A percentile compares a stretch with the other conserved stretches of the same genome.
Conservation (phyloP, 1,140 invertebrate genomes). For the silkworm (Bombyx mori) region DNA sequence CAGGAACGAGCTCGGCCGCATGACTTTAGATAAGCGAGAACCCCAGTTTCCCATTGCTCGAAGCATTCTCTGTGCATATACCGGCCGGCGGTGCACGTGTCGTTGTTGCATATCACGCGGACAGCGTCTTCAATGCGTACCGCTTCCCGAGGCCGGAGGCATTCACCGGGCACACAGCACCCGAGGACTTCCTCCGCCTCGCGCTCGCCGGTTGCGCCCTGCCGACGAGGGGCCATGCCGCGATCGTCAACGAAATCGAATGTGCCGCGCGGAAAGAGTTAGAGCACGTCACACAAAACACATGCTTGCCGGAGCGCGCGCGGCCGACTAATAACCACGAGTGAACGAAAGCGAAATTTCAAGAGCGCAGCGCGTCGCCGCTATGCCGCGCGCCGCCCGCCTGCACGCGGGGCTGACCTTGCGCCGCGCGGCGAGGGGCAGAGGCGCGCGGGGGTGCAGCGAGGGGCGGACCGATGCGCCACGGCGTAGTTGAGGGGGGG, state of each 20-base stretch:
- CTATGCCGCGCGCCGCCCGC: slow-evolving; percentile 39
- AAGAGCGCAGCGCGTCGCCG: slow-evolving; percentile 67
- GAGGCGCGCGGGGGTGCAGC: slow-evolving; percentile 44
- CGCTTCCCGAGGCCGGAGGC: slow-evolving; percentile 81
- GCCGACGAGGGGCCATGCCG: slow-evolving; percentile 66
- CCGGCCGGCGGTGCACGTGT: slow-evolving; percentile 86
- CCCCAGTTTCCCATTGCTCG: slow-evolving; percentile 91
- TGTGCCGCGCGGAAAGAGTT: slow-evolving; percentile 37
- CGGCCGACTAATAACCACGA: slow-evolving; percentile 70
- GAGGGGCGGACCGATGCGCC: slow-evolving; percentile 51
- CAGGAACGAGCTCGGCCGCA: slow-evolving; percentile 92
- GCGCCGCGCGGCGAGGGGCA: slow-evolving; percentile 35
- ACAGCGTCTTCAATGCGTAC: slow-evolving; percentile 78
- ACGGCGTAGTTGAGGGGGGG: slow-evolving; percentile 20
- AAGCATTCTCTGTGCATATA: slow-evolving; percentile 98
- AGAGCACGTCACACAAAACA: slow-evolving; percentile 55
- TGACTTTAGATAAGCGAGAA: slow-evolving; percentile 89
- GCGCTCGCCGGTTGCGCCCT: slow-evolving; percentile 62
- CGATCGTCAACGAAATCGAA: slow-evolving; percentile 61
- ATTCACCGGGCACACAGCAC: slow-evolving; percentile 89
- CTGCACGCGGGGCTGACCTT: slow-evolving; percentile 57
- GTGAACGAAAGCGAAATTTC: slow-evolving; percentile 72
- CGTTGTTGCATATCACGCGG: slow-evolving; percentile 96
- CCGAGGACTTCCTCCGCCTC: slow-evolving; percentile 65
- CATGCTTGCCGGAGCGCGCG: slow-evolving; percentile 66